Percentiles rank a stretch among this genome's conserved stretches.
These are phyloP conservation scores for Melanotaenia nigrans DNA, from an alignment of 2,797 vertebrate genomes.

Conservation along the genomic window DNA sequence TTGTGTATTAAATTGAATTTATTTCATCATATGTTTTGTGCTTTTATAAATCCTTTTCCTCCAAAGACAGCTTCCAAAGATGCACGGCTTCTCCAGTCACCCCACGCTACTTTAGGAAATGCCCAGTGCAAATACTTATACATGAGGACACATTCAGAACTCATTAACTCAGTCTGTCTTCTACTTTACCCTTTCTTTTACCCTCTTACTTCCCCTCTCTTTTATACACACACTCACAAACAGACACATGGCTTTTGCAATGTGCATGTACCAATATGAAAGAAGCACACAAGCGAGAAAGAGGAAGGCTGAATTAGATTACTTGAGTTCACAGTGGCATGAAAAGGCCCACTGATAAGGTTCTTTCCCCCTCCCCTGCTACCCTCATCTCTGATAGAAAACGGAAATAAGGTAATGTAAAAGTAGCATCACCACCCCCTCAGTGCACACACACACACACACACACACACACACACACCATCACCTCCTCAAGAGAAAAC, in stretches of 20 bases:
- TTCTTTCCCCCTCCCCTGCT: constrained; percentile 61
- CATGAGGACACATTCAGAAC: constrained; percentile 69
- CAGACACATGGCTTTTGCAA: constrained; percentile 53
- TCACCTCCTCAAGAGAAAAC: constrained; percentile 48
- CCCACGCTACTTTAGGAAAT: constrained; percentile 43
- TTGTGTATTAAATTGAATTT: background rate
- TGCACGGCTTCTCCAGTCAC: constrained; percentile 33
- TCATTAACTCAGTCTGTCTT: constrained; percentile 65
- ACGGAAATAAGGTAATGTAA: constrained; percentile 72
- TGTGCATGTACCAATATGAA: constrained; percentile 76
- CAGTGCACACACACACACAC: constrained; percentile 1
- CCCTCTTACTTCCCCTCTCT: background rate
- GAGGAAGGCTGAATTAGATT: constrained; percentile 79
- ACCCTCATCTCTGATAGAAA: constrained; percentile 57
- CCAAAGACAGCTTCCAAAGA: constrained; percentile 33
- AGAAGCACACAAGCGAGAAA: constrained; percentile 75
- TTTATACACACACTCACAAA: constrained; percentile 1
- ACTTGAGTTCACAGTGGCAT: constrained; percentile 79
- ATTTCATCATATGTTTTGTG: background rate
- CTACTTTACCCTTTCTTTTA: constrained; percentile 40
- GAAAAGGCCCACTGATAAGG: constrained; percentile 79
- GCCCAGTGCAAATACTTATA: constrained; percentile 60
- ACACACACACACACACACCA: constrained; percentile 9
- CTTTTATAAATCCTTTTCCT: constrained; percentile 24
- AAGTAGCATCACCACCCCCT: constrained; percentile 51